Evolutionary conservation across 2,888 invertebrate species (phyloP).

Genomic region (Tachina grossa): DNA sequence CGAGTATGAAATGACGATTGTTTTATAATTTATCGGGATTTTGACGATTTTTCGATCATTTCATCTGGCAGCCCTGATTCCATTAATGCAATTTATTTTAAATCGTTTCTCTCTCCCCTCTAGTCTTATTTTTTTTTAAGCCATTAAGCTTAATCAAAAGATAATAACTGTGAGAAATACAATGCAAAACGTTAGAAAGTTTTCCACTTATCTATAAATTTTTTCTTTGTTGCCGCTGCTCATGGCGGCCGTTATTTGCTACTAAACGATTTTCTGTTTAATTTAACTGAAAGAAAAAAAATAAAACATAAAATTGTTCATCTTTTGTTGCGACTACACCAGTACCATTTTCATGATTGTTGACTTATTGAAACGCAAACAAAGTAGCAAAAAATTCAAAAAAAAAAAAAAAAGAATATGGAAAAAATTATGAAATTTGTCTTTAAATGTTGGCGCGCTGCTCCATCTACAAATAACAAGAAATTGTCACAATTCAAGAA

Average conservation of each 20-base stretch:
- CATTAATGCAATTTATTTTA: not conserved
- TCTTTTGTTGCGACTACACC: conserved; percentile 33
- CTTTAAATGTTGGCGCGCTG: conserved; percentile 23
- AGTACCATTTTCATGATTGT: conserved; percentile 54
- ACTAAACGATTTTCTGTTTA: conserved; percentile 70
- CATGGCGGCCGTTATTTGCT: conserved; percentile 42
- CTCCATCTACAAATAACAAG: conserved; percentile 18
- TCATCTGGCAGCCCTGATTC: too few relatives aligned
- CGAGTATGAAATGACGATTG: too few relatives aligned
- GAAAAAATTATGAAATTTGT: conserved; percentile 5
- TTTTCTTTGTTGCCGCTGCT: conserved; percentile 2
- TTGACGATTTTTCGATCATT: too few relatives aligned
- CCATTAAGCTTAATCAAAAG: conserved; percentile 5
- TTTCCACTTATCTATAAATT: conserved; percentile 5
- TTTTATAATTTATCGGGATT: too few relatives aligned
- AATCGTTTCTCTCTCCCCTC: too few relatives aligned
- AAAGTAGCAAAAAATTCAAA: not conserved
- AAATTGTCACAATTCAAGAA: conserved; percentile 18
- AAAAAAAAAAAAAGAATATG: not conserved
- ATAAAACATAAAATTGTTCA: conserved; percentile 23
- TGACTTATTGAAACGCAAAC: conserved; percentile 50
- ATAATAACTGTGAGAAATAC: conserved; percentile 38
- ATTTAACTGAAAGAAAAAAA: conserved; percentile 57
- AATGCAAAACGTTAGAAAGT: not conserved
- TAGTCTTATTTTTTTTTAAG: conserved; percentile 11